phyloP scores from a whole-genome alignment of 2,888 invertebrate genomes.

The Drosophila anomelani region DNA sequence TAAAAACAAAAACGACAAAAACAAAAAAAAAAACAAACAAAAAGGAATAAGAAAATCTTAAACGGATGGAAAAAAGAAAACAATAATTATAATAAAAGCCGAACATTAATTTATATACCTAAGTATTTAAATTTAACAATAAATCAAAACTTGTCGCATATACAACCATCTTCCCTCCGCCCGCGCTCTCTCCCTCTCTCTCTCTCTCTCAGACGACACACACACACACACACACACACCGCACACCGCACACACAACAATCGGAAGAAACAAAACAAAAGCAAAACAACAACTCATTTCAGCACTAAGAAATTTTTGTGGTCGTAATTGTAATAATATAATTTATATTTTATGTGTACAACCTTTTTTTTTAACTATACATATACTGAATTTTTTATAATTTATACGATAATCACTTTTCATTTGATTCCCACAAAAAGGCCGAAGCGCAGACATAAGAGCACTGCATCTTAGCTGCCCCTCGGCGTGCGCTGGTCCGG shows the following conservation, averaged over 20 bases:
- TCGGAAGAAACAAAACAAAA: conserved; percentile 42
- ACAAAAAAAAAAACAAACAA: conserved; percentile 5
- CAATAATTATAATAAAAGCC: conserved; percentile 77
- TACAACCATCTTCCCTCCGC: conserved; percentile 1
- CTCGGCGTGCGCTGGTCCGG: conserved; percentile 37
- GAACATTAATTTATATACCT: conserved; percentile 68
- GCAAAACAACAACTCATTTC: conserved; percentile 67
- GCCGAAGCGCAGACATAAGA: conserved; percentile 4
- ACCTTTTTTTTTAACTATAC: conserved; percentile 72
- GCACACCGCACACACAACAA: conserved; percentile 24
- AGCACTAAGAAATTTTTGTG: conserved; percentile 67
- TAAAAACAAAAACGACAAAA: conserved; percentile 39
- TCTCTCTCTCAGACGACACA: conserved; percentile 31
- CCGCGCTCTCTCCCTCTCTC: conserved; percentile 25
- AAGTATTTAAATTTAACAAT: conserved; percentile 78
- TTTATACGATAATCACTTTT: conserved; percentile 75
- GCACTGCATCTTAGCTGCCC: conserved; percentile 56
- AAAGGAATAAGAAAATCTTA: conserved; percentile 16
- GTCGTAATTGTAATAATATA: conserved; percentile 79
- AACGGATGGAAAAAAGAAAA: conserved; percentile 38
- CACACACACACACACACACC: conserved; percentile 18
- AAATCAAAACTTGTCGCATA: conserved; percentile 66
- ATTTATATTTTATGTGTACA: conserved; percentile 78
- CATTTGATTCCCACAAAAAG: conserved; percentile 61
- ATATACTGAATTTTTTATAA: conserved; percentile 76